phyloP scores from a whole-genome alignment of 2,797 vertebrate genomes.

The Trachops cirrhosus region DNA sequence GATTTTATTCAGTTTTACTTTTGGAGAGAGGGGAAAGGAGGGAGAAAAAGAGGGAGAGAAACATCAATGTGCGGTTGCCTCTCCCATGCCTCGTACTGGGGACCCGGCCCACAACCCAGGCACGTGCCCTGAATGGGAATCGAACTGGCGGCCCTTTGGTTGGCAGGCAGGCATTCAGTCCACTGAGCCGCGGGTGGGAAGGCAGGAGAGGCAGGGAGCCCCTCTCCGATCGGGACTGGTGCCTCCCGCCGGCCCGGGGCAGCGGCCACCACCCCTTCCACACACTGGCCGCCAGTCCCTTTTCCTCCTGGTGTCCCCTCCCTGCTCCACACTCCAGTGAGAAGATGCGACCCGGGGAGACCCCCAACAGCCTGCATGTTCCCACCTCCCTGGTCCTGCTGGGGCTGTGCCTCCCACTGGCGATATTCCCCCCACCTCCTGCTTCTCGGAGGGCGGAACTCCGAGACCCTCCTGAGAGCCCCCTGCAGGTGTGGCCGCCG shows the following conservation, averaged over 20 bases:
- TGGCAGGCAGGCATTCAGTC: no score
- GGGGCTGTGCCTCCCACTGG: neutral
- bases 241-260: neutral
- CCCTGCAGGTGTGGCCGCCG: neutral
- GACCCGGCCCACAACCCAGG: no score
- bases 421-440: fast-evolving
- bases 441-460: neutral
- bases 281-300: neutral
- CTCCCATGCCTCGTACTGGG: no score
- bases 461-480: neutral
- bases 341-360: fast-evolving
- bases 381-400: neutral
- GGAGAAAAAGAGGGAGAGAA: no score
- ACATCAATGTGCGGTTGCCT: no score
- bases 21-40: no score
- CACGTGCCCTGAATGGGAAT: no score
- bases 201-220: neutral
- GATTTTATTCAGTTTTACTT: no score
- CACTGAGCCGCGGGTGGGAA: no score
- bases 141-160: no score
- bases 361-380: no score
- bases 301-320: neutral
- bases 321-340: neutral
- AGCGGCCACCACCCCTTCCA: no score
- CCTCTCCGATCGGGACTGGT: neutral